Evolutionary conservation across 2,797 vertebrate species (phyloP).

Genomic region (Lycodopsis pacificus): DNA sequence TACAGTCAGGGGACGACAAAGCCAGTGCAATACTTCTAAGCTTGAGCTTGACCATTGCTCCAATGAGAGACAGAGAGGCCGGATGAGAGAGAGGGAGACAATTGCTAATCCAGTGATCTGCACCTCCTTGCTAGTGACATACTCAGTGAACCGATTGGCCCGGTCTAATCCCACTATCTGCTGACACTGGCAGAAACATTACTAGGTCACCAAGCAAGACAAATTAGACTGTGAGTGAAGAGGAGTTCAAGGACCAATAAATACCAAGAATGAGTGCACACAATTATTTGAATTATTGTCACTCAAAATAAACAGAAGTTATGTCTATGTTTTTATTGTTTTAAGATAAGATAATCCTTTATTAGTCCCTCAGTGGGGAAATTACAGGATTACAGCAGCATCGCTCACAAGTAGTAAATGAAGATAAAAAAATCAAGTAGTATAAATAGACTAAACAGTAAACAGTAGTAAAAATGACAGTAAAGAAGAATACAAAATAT

Average conservation of each 20-base stretch:
- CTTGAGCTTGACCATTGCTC: slow-evolving; percentile 34
- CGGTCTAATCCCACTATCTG: slow-evolving; percentile 81
- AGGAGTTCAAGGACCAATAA: not conserved
- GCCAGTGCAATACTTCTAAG: slow-evolving; percentile 31
- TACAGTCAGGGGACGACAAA: slow-evolving; percentile 23
- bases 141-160: slow-evolving; percentile 60
- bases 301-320: not conserved
- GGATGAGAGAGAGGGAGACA: slow-evolving; percentile 36
- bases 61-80: slow-evolving; percentile 39
- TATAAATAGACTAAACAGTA: too few species aligned
- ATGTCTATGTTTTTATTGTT: not conserved
- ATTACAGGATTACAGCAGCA: too few species aligned
- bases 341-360: too few species aligned
- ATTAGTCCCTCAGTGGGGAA: too few species aligned
- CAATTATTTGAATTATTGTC: not conserved
- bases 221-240: slow-evolving; percentile 34
- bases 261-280: not conserved
- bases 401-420: too few species aligned
- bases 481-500: too few species aligned
- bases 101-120: slow-evolving; percentile 74
- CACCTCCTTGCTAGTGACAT: slow-evolving; percentile 59
- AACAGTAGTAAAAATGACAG: too few species aligned
- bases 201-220: slow-evolving; percentile 61
- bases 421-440: too few species aligned
- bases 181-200: slow-evolving; percentile 73